Evolutionary conservation across 2,113 vertebrate species (phyloP).

Genomic region (Erinaceus europaeus): DNA sequence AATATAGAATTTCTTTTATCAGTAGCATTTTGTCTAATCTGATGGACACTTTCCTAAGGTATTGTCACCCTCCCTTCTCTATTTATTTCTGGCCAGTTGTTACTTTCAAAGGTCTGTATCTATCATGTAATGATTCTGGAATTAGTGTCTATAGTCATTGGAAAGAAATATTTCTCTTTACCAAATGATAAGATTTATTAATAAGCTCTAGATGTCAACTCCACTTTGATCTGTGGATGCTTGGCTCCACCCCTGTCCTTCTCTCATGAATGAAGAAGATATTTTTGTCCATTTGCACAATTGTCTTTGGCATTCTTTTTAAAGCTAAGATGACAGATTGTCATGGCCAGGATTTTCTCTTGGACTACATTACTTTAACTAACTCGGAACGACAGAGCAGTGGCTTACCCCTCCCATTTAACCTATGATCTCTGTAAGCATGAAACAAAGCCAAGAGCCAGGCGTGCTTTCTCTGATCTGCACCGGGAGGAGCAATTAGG

Average conservation of each 20-base stretch:
- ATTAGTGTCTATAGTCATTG: slow-evolving; percentile 69
- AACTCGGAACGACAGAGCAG: slow-evolving; percentile 59
- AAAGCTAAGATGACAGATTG: slow-evolving; percentile 76
- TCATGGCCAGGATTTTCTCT: slow-evolving; percentile 52
- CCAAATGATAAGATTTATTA: slow-evolving; percentile 80
- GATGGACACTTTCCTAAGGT: slow-evolving; percentile 54
- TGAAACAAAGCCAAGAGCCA: slow-evolving; percentile 75
- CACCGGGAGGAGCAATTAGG: slow-evolving; percentile 45
- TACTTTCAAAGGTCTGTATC: slow-evolving; percentile 58
- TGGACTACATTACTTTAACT: slow-evolving; percentile 73
- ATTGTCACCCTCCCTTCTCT: slow-evolving; percentile 28
- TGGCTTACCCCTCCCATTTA: slow-evolving; percentile 34
- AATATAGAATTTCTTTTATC: slow-evolving; percentile 18
- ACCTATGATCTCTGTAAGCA: slow-evolving; percentile 63
- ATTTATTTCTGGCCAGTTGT: slow-evolving; percentile 60
- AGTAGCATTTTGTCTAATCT: slow-evolving; percentile 39
- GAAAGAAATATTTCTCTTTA: slow-evolving; percentile 74
- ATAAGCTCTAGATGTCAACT: slow-evolving; percentile 77
- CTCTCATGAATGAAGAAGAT: slow-evolving; percentile 66
- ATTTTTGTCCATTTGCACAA: slow-evolving; percentile 71
- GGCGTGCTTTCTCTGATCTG: slow-evolving; percentile 44
- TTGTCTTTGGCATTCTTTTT: slow-evolving; percentile 72
- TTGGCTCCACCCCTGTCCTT: slow-evolving; percentile 6
- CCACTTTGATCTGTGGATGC: slow-evolving; percentile 74
- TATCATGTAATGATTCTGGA: slow-evolving; percentile 66